Base-by-base conservation (phyloP, 2,797 vertebrate species). In the Argyrosomus regius region DNA sequence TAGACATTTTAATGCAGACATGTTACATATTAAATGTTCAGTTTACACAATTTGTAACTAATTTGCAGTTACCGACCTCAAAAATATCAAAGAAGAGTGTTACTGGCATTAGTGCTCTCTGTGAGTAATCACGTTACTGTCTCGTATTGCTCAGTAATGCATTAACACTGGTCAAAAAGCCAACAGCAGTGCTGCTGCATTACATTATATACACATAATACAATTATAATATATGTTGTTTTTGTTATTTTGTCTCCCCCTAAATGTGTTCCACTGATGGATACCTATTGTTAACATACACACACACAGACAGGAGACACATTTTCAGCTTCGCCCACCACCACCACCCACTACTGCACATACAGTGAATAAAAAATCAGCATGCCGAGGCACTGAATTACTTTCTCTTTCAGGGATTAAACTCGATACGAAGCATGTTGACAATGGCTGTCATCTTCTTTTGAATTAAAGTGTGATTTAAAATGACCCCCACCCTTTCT, bases 361-460 rank as follows among this genome's bases (percentile, higher is more conserved):
- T 20, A 57, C 35, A 59, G 14, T 57, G 82, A 76, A 83, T 48
- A 70, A 35, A n/a, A 58, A 56, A 64, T 22, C 73, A 46, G 53
- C 56, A 60, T 20, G 46, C 39, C 0, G 1, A 71, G 7, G 60
- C 67, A 57, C 48, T 56, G 56, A 84, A 88, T 84, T 64, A 81
- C 77, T 66, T 76, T 75, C 72, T 72, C 75, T 85, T 81, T 80
- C 72, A 58, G 77, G 74, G 77, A 86, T 74, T 71, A 66, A 77
- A 76, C 64, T 81, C 6, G 18, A 89, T 63, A 64, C 43, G 18
- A 68, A 82, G 67, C 76, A 6, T n/a, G 1, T 22, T 28, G n/a
- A 89, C 84, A 91, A 90, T 87, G 62, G 74, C 78, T 82, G 81
- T 82, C 84, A 90, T 92, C 75, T 73, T 69, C 52, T 35, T 45